Conservation (phyloP, 1,140 invertebrate genomes). For the Pseudomyrmex dendroicus region DNA sequence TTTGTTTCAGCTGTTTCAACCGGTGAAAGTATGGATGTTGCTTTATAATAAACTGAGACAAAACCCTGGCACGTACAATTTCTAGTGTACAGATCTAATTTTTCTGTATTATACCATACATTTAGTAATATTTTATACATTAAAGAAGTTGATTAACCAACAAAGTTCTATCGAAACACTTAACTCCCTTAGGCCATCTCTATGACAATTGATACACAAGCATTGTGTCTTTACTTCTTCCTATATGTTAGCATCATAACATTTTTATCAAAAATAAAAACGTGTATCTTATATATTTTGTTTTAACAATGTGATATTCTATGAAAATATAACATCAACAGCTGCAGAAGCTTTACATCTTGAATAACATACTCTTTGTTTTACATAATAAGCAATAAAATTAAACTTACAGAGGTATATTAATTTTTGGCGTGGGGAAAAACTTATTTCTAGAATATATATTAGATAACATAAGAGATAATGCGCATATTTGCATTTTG, state of each 20-base stretch:
- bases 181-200: too few species aligned
- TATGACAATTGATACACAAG: neutral
- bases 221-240: constrained; percentile 6
- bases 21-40: constrained; percentile 77
- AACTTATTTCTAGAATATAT: too few species aligned
- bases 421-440: too few species aligned
- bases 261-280: constrained; percentile 32
- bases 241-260: neutral
- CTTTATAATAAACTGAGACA: constrained; percentile 53
- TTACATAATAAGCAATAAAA: too few species aligned
- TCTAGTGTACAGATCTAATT: neutral
- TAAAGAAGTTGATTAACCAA: neutral
- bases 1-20: constrained; percentile 65
- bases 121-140: neutral
- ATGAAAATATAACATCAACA: too few species aligned
- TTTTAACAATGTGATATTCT: too few species aligned
- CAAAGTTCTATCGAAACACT: neutral
- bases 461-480: too few species aligned
- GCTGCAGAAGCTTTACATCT: too few species aligned
- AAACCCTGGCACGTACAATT: too few species aligned
- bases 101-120: neutral
- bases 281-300: neutral
- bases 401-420: too few species aligned
- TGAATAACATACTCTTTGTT: too few species aligned
- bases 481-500: neutral